These are phyloP conservation scores for Amphiprion percula DNA, from an alignment of 2,113 vertebrate genomes.

Conservation along the genomic window DNA sequence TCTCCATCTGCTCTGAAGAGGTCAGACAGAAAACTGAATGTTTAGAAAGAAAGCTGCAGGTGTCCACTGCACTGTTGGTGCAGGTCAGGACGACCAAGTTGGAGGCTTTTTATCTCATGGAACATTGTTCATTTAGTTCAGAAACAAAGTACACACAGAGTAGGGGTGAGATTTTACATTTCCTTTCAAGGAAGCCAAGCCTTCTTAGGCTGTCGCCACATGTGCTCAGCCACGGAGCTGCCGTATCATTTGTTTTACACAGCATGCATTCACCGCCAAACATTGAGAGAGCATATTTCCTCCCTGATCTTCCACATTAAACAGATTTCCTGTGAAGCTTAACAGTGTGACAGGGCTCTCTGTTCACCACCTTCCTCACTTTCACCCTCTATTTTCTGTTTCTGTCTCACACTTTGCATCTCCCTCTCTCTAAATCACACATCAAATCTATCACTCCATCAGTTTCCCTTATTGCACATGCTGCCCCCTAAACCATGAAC, in stretches of 20 bases:
- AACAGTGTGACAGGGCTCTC: constrained; percentile 55
- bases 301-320: constrained; percentile 72
- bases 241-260: constrained; percentile 65
- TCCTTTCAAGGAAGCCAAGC: constrained; percentile 53
- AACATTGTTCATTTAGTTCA: constrained; percentile 39
- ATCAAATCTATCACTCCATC: constrained; percentile 58
- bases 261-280: constrained; percentile 40
- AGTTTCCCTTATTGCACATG: constrained; percentile 39
- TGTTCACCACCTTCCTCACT: constrained; percentile 58
- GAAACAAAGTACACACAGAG: constrained; percentile 45
- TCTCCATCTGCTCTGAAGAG: neutral
- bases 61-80: constrained; percentile 1
- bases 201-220: constrained; percentile 47
- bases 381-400: constrained; percentile 50
- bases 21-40: constrained; percentile 5
- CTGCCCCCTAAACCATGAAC: constrained; percentile 52
- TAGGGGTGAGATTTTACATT: constrained; percentile 51
- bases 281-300: constrained; percentile 57
- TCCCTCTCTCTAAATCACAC: constrained; percentile 57
- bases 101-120: constrained; percentile 32
- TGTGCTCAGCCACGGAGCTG: constrained; percentile 50
- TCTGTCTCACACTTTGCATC: constrained; percentile 41
- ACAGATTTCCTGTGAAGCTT: constrained; percentile 72
- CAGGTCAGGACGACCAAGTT: neutral
- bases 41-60: neutral